A percentile compares a stretch with the other conserved stretches of the same genome.
Conservation (phyloP, 2,113 vertebrate genomes). For the Aphelocoma coerulescens region DNA sequence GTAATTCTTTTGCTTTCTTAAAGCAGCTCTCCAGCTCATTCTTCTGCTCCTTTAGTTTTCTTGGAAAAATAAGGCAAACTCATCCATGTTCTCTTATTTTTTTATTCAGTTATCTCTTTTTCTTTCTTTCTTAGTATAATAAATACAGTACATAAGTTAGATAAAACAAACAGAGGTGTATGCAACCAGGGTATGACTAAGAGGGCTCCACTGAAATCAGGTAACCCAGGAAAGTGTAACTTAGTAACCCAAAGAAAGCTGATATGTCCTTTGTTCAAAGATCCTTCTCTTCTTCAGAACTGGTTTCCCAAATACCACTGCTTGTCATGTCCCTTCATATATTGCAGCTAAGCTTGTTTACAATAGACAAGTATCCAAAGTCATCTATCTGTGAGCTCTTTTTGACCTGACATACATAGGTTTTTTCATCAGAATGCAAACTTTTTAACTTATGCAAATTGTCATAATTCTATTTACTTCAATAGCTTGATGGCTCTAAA, state of each 20-base stretch:
- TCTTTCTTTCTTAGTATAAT: not conserved
- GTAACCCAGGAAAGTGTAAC: not conserved
- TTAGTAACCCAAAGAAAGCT: not conserved
- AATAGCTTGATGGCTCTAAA: not conserved
- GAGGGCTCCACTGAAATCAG: not conserved
- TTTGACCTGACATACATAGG: not conserved
- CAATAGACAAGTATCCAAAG: not conserved
- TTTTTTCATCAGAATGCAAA: not conserved
- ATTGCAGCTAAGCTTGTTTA: not conserved
- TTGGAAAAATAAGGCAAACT: not conserved
- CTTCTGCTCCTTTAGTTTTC: not conserved
- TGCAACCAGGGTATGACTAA: not conserved
- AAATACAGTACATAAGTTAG: not conserved
- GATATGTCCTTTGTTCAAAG: not conserved
- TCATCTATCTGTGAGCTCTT: not conserved
- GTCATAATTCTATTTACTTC: not conserved
- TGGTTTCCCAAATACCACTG: not conserved
- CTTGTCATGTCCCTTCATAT: not conserved
- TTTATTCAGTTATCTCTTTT: not conserved
- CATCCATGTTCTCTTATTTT: not conserved
- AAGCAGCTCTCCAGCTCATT: not conserved
- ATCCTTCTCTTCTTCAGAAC: not conserved
- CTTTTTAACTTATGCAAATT: not conserved
- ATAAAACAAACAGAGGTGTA: not conserved
- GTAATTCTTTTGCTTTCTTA: not conserved